Percentiles rank a stretch among this genome's conserved stretches.
These are phyloP conservation scores for Pinctada fucata DNA, from an alignment of 2,888 invertebrate genomes.

Conservation along the genomic window DNA sequence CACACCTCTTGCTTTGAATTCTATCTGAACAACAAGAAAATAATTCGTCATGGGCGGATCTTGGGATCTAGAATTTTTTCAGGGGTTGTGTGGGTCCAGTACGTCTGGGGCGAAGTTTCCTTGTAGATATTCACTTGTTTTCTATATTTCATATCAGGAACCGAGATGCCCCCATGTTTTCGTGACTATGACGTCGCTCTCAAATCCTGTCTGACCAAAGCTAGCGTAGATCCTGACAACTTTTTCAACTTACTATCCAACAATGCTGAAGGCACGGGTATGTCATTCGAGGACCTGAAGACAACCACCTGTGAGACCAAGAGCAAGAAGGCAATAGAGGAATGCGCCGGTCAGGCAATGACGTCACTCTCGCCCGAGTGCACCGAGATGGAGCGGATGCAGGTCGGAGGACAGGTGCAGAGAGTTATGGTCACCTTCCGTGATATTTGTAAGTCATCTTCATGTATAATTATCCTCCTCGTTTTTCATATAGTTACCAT, in stretches of 20 bases:
- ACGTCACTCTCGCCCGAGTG: background rate
- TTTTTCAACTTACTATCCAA: background rate
- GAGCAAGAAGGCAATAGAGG: background rate
- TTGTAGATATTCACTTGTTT: no score
- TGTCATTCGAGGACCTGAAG: background rate
- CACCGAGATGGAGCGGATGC: background rate
- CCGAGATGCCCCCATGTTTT: background rate
- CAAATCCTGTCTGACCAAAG: background rate
- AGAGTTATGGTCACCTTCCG: background rate
- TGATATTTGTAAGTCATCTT: background rate
- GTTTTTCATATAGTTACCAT: no score
- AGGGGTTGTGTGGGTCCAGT: no score
- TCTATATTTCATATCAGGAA: background rate
- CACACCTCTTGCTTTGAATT: no score
- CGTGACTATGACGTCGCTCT: background rate
- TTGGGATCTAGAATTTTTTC: no score
- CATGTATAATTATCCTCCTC: no score
- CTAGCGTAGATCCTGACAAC: background rate
- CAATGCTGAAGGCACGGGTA: background rate
- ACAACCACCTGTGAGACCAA: background rate
- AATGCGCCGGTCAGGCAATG: background rate
- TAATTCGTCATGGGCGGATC: no score
- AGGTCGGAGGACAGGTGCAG: background rate
- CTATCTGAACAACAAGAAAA: no score
- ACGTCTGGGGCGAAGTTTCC: no score